Evolutionary conservation across 2,888 invertebrate species (phyloP).

Genomic region (Aradus depressus): DNA sequence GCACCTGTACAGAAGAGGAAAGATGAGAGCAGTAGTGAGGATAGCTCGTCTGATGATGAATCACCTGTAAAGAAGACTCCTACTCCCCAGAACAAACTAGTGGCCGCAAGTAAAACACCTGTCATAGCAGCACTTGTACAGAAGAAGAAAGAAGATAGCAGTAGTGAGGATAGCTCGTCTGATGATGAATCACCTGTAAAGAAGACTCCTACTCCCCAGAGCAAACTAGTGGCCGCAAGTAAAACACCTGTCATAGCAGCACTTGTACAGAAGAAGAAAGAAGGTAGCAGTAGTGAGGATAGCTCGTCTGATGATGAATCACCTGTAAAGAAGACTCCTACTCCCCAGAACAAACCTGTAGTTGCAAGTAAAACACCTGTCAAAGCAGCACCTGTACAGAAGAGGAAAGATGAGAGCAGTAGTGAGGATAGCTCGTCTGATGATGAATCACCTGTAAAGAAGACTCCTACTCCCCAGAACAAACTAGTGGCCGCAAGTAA

Average conservation of each 20-base stretch:
- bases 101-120: constrained; percentile 32
- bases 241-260: too few species aligned
- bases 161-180: constrained; percentile 38
- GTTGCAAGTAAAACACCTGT: neutral
- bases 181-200: constrained; percentile 34
- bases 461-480: too few species aligned
- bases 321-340: constrained; percentile 17
- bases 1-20: constrained; percentile 11
- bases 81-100: constrained; percentile 20
- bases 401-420: constrained; percentile 26
- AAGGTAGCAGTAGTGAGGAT: constrained; percentile 19
- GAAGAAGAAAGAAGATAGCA: constrained; percentile 37
- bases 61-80: constrained; percentile 26
- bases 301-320: constrained; percentile 26
- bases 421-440: constrained; percentile 19
- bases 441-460: constrained; percentile 21
- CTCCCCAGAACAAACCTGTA: constrained; percentile 11
- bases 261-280: constrained; percentile 24
- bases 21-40: constrained; percentile 37
- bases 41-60: constrained; percentile 38
- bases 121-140: too few species aligned
- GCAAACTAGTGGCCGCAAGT: too few species aligned
- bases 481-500: too few species aligned
- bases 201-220: constrained; percentile 4
- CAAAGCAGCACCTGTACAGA: constrained; percentile 12